Percentiles rank a stretch among this genome's conserved stretches.
Evolutionary conservation across 2,113 vertebrate species (phyloP).

Genomic region (Nettapus auritus): DNA sequence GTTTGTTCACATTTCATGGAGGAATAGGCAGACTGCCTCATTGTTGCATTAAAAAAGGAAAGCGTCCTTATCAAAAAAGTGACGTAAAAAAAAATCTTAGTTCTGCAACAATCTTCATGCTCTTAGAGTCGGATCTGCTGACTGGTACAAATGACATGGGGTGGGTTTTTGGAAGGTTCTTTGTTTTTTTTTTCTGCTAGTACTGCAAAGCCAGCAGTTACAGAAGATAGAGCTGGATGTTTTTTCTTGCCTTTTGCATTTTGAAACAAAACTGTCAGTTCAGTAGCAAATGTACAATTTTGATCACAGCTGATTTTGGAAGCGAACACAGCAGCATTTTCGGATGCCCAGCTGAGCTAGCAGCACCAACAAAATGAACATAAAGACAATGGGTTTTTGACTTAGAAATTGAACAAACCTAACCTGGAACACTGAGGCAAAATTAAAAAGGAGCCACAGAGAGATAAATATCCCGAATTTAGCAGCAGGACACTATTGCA

Average conservation of each 20-base stretch:
- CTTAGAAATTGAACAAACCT: neutral
- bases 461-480: conserved; percentile 44
- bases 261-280: conserved; percentile 28
- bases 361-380: neutral
- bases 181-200: neutral
- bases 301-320: conserved; percentile 2
- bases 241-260: neutral
- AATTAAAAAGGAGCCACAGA: neutral
- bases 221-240: neutral
- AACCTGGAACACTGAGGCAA: conserved; percentile 4
- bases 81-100: neutral
- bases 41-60: conserved; percentile 18
- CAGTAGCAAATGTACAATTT: neutral
- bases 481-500: neutral
- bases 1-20: conserved; percentile 28
- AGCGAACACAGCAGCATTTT: neutral
- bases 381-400: neutral
- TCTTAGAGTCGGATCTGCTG: conserved; percentile 13
- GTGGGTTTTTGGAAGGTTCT: neutral
- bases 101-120: neutral
- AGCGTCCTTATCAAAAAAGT: conserved; percentile 28
- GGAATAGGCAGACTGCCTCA: neutral
- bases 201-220: conserved; percentile 20
- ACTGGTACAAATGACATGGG: neutral
- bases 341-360: conserved; percentile 10